Conservation (phyloP, 2,797 vertebrate species). For the Mus minutoides region DNA sequence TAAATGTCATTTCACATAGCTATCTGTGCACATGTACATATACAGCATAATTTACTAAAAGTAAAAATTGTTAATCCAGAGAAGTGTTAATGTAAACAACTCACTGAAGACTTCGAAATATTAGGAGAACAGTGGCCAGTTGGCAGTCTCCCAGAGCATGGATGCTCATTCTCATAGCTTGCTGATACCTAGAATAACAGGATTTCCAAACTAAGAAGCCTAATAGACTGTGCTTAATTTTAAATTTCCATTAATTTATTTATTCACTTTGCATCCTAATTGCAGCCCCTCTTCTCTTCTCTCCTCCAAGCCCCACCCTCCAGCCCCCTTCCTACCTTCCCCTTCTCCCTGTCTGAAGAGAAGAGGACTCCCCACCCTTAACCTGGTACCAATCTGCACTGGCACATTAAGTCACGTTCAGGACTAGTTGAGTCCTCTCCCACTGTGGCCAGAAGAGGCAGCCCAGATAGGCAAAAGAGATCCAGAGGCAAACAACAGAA, state of each 20-base stretch:
- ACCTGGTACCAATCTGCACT: neutral
- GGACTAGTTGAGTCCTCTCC: neutral
- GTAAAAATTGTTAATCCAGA: neutral
- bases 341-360: neutral
- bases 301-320: no score
- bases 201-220: neutral
- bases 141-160: neutral
- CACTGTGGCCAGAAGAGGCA: neutral
- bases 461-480: neutral
- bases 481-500: no score
- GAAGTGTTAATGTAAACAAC: neutral
- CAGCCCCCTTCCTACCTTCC: no score
- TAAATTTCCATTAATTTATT: neutral
- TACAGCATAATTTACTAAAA: neutral
- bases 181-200: neutral
- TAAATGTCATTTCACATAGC: neutral
- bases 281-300: neutral
- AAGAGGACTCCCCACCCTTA: no score
- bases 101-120: neutral
- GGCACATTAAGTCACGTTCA: neutral
- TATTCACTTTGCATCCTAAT: neutral
- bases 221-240: neutral
- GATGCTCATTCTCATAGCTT: neutral
- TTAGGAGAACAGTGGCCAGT: neutral
- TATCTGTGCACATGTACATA: neutral